Evolutionary conservation across 2,888 invertebrate species (phyloP).

Genomic region (Cheilosia grossa): DNA sequence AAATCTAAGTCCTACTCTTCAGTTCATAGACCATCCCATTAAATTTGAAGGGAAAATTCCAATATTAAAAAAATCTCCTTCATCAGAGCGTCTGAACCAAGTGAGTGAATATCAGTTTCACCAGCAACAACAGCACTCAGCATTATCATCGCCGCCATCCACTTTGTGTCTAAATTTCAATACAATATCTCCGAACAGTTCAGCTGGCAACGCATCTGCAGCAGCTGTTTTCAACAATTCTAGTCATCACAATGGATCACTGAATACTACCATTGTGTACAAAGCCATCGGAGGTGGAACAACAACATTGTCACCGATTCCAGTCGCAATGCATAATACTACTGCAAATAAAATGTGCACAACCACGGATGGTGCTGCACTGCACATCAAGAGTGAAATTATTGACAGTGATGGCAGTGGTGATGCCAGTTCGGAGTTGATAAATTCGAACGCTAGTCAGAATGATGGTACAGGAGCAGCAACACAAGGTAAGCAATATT

Average conservation of each 20-base stretch:
- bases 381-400: slow-evolving; percentile 81
- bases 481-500: slow-evolving; percentile 59
- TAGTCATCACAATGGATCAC: slow-evolving; percentile 62
- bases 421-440: slow-evolving; percentile 76
- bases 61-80: slow-evolving; percentile 79
- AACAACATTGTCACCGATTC: slow-evolving; percentile 78
- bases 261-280: slow-evolving; percentile 69
- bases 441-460: slow-evolving; percentile 76
- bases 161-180: slow-evolving; percentile 62
- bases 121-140: slow-evolving; percentile 46
- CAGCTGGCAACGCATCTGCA: slow-evolving; percentile 71
- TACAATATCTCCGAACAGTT: slow-evolving; percentile 46
- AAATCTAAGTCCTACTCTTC: slow-evolving; percentile 79
- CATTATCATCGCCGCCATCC: slow-evolving; percentile 60
- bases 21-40: slow-evolving; percentile 81
- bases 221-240: slow-evolving; percentile 69
- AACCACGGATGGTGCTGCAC: slow-evolving; percentile 80
- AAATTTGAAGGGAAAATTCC: slow-evolving; percentile 83
- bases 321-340: slow-evolving; percentile 75
- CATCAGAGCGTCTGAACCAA: slow-evolving; percentile 58
- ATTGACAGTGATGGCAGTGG: slow-evolving; percentile 76
- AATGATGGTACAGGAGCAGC: slow-evolving; percentile 75
- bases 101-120: slow-evolving; percentile 39
- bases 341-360: slow-evolving; percentile 70
- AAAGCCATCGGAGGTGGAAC: slow-evolving; percentile 73